Base-by-base conservation (phyloP, 2,888 invertebrate species). In the Dryadula phaetusa region DNA sequence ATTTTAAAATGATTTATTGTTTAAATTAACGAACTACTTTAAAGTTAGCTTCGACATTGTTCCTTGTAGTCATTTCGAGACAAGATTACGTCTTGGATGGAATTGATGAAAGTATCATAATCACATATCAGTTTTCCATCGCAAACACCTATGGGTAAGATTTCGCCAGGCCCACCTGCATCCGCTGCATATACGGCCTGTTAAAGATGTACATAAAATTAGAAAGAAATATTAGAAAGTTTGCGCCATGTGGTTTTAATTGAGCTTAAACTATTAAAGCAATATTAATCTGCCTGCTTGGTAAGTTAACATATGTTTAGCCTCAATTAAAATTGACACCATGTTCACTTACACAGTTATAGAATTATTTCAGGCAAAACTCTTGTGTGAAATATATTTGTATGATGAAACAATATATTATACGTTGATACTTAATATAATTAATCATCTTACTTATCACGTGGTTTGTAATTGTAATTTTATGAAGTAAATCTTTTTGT, bases 151-250 rank as follows among this genome's bases (percentile, higher is more conserved):
- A 94, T 81, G 0, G 81, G 80, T 42, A 94, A 77, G 0, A 84
- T 71, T 54, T 79, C 74, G 0, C 81, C 82, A 4, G 82, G 82
- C 0, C 84, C 81, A 0, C 90, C 90, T 0, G 90, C 87, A 46
- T 86, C 83, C 20, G 78, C 76, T 8, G 89, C 77, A 72, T 93
- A 92, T 14, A 89, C 82, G 53, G 94, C 85, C 94, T 94, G 82
- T 20, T 77, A 77, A 73, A 72, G 70, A 72, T 67, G 44, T 62
- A 63, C 20, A 10, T 47, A 12, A 44, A 22, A 3, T 22, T 63
- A 34, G n/a, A n/a, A 25, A 37, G 2, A 53, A 49, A 53, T 18
- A 40, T 22, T 49, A 14, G 8, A 40, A 37, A 22, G 14, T 32
- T 53, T n/a, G 10, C 32, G 12, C 1, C 28, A 6, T 52, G 7